phyloP scores from a whole-genome alignment of 1,140 invertebrate genomes.

The Lepeophtheirus salmonis region DNA sequence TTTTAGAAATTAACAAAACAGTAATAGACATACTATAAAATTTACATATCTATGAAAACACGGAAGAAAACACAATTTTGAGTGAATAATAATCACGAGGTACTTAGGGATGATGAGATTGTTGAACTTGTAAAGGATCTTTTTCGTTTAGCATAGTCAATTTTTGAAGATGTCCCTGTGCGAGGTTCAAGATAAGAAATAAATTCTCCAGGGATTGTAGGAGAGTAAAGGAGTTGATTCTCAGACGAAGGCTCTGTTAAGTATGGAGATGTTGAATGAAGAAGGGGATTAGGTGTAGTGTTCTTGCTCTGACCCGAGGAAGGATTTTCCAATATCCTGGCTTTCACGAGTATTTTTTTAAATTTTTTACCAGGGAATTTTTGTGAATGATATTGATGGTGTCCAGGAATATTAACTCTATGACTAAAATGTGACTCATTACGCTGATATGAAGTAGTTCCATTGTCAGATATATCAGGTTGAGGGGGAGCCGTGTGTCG shows the following conservation, averaged over 20 bases:
- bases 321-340: neutral
- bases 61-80: too few species aligned
- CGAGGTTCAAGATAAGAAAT: neutral
- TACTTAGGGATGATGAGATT: too few species aligned
- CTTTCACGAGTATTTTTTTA: too few species aligned
- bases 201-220: neutral
- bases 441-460: neutral
- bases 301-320: neutral
- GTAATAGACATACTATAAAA: too few species aligned
- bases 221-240: neutral
- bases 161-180: neutral
- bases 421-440: neutral
- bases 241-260: too few species aligned
- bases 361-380: neutral
- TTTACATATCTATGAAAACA: too few species aligned
- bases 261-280: neutral
- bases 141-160: neutral
- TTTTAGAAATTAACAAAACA: too few species aligned
- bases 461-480: too few species aligned
- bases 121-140: neutral
- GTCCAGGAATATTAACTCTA: neutral
- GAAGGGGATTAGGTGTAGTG: neutral
- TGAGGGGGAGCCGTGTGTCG: too few species aligned
- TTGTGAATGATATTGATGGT: neutral
- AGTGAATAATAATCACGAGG: too few species aligned